Evolutionary conservation across 2,113 vertebrate genomes (phyloP), one percentile per base, ranked within the genome.

Genomic region (Eudyptes chrysolophus): DNA sequence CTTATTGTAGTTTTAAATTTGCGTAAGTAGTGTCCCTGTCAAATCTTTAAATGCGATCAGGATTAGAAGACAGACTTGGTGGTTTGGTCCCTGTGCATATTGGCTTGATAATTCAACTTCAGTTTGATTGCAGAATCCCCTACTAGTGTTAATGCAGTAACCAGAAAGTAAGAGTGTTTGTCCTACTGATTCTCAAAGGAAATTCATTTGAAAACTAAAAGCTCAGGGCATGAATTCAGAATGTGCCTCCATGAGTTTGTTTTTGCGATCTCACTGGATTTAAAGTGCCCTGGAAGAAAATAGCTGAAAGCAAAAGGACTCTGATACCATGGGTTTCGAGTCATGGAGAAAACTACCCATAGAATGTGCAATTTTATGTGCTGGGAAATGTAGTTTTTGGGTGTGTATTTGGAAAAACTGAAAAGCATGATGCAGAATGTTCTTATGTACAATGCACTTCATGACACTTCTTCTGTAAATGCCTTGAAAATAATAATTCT

Each of bases 301-400:
- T 4, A 38, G 19, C 51, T 51, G 84, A 51, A 78, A 84, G 46
- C 20, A 74, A 42, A 77, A 61, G 20, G 36, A 26, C 49, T 77
- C 1, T 44, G 38, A 32, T 86, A 8, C 55, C 5, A 6, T 26
- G 10, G n/a, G 9, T 32, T 86, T 84, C 0, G 1, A 61, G 27
- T 72, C 20, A 36, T 10, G 21, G 24, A 93, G 78, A 76, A 52
- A 76, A 57, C 70, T 65, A 44, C 49, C 14, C 16, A 26, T 7
- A 51, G 34, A 82, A 85, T 7, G 17, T 30, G 15, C 17, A 40
- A 10, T 52, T 49, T 30, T 74, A 17, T 58, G 7, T 32, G 12
- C 42, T 82, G 52, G 65, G 75, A 86, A 52, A 27, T 44, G 7
- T 48, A 72, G 14, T 14, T 65, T 88, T 76, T 64, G 38, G 16